Evolutionary conservation across 2,113 vertebrate genomes (phyloP).

Genomic region (Sakesphorus luctuosus): DNA sequence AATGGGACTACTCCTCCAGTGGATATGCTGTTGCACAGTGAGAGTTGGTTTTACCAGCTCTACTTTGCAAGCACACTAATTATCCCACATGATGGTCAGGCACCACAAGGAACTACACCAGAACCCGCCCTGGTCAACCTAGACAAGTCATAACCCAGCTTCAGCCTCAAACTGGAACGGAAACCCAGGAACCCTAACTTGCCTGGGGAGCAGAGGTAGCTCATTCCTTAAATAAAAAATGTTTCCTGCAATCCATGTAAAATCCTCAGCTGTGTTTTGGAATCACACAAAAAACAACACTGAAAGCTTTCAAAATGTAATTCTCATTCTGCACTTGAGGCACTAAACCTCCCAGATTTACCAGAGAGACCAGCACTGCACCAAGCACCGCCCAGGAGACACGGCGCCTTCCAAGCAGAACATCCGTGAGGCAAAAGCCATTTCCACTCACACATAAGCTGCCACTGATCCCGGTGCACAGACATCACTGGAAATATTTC

Average conservation of each 20-base stretch:
- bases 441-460: background rate
- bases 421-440: background rate
- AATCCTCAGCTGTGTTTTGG: background rate
- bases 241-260: background rate
- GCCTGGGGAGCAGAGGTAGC: background rate
- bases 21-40: fast-evolving
- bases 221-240: background rate
- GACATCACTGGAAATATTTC: background rate
- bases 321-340: background rate
- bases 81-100: background rate
- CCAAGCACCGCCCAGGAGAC: background rate
- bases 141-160: background rate
- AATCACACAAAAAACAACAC: fast-evolving
- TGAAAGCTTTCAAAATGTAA: background rate
- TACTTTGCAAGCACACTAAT: background rate
- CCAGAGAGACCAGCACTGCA: background rate
- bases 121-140: background rate
- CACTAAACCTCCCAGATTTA: background rate
- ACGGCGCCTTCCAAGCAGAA: background rate
- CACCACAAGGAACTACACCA: background rate
- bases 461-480: background rate
- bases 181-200: background rate
- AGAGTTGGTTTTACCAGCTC: background rate
- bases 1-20: background rate
- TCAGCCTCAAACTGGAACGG: background rate